Evolutionary conservation across 2,888 invertebrate species (phyloP).

Genomic region (Ophion costatus): DNA sequence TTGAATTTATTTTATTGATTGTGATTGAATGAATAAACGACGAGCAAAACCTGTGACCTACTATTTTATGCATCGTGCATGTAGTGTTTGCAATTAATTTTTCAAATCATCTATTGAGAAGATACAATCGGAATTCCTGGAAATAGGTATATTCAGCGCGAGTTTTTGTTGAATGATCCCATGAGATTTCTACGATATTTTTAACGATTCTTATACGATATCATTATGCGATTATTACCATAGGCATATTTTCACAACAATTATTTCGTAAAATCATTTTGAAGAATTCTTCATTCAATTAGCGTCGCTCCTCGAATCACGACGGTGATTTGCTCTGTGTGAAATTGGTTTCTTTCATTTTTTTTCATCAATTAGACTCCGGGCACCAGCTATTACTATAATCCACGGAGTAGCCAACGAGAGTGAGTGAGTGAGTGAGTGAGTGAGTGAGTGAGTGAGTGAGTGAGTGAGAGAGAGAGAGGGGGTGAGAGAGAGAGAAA

Average conservation of each 20-base stretch:
- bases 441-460: neutral
- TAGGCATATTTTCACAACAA: neutral
- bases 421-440: neutral
- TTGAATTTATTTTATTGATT: too few relatives aligned
- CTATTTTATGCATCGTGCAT: too few relatives aligned
- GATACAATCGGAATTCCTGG: neutral
- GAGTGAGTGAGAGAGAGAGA: too few relatives aligned
- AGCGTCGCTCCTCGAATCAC: neutral
- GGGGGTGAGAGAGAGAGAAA: constrained; percentile 7
- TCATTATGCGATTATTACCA: neutral
- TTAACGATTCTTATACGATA: neutral
- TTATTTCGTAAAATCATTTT: neutral
- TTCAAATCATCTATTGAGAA: too few relatives aligned
- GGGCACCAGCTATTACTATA: constrained; percentile 24
- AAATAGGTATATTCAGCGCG: neutral
- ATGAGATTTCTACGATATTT: neutral
- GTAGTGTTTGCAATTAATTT: too few relatives aligned
- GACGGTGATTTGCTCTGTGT: neutral
- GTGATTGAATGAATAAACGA: too few relatives aligned
- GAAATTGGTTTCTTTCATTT: constrained; percentile 4
- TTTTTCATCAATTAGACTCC: constrained; percentile 31
- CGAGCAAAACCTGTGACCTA: too few relatives aligned
- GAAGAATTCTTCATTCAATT: constrained; percentile 15
- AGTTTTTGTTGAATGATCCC: neutral
- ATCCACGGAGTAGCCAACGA: neutral